Conservation (phyloP, 2,797 vertebrate species). For the Pteropus rufus region DNA sequence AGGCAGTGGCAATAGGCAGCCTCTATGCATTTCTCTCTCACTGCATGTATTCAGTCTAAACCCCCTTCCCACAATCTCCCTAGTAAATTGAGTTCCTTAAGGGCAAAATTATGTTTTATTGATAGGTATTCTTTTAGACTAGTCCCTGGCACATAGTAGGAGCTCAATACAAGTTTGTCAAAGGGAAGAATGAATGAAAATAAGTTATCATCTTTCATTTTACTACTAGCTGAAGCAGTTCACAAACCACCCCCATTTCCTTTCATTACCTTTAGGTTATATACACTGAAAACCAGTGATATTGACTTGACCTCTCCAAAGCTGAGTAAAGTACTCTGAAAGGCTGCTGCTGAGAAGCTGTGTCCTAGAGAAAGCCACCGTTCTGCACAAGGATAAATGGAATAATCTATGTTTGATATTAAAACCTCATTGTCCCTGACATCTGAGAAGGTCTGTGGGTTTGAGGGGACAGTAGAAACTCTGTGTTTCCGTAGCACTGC, state of each 20-base stretch:
- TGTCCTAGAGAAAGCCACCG: slow-evolving; percentile 56
- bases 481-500: slow-evolving; percentile 58
- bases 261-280: slow-evolving; percentile 14
- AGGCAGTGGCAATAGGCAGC: not conserved
- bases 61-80: not conserved
- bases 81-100: slow-evolving; percentile 5
- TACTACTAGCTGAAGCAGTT: not conserved
- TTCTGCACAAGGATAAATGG: slow-evolving; percentile 43
- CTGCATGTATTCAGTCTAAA: not conserved
- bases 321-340: slow-evolving; percentile 10
- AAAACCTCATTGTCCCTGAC: slow-evolving; percentile 57
- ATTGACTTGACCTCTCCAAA: slow-evolving; percentile 58
- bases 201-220: not conserved
- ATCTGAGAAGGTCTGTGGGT: slow-evolving; percentile 61
- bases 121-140: not conserved
- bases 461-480: slow-evolving; percentile 53
- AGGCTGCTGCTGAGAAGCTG: not conserved
- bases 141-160: slow-evolving; percentile 1
- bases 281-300: slow-evolving; percentile 30
- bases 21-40: not conserved
- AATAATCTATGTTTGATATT: slow-evolving; percentile 65
- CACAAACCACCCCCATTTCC: slow-evolving; percentile 27
- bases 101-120: not conserved
- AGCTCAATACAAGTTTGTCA: not conserved
- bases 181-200: slow-evolving; percentile 1